These are phyloP conservation scores for Eumerus sabulonum DNA, from an alignment of 2,888 invertebrate genomes.

Conservation along the genomic window DNA sequence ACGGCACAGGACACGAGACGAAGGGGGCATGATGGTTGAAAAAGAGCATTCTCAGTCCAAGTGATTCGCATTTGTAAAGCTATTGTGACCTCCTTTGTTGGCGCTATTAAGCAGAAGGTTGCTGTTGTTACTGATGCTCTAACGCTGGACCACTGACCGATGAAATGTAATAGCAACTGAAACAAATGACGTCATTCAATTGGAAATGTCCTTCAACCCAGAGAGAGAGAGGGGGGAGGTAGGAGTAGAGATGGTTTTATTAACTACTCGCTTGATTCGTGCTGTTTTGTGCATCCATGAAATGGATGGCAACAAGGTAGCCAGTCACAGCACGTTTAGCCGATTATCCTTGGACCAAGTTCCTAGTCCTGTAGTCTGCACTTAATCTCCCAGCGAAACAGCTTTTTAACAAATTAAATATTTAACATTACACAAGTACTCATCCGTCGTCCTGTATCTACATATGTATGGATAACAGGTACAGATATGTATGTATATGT, in stretches of 20 bases:
- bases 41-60: background rate
- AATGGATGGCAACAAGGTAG: constrained; percentile 35
- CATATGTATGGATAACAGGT: constrained; percentile 39
- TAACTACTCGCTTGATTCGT: constrained; percentile 49
- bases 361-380: constrained; percentile 18
- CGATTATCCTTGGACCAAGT: constrained; percentile 44
- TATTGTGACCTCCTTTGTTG: constrained; percentile 58
- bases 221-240: background rate
- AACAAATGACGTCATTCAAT: constrained; percentile 64
- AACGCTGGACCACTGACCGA: constrained; percentile 29
- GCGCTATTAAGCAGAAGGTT: constrained; percentile 45
- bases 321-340: constrained; percentile 25
- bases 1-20: background rate
- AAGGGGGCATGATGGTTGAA: too few relatives aligned
- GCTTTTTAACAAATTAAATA: constrained; percentile 68
- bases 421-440: constrained; percentile 65
- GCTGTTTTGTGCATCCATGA: constrained; percentile 52
- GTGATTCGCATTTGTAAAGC: constrained; percentile 31
- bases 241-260: constrained; percentile 51
- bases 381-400: constrained; percentile 24
- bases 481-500: background rate
- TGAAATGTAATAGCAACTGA: constrained; percentile 64
- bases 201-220: constrained; percentile 16
- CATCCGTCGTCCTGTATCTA: constrained; percentile 25
- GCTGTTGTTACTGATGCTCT: constrained; percentile 6